phyloP scores from a whole-genome alignment of 2,888 invertebrate genomes.

The Sinelater perroti region DNA sequence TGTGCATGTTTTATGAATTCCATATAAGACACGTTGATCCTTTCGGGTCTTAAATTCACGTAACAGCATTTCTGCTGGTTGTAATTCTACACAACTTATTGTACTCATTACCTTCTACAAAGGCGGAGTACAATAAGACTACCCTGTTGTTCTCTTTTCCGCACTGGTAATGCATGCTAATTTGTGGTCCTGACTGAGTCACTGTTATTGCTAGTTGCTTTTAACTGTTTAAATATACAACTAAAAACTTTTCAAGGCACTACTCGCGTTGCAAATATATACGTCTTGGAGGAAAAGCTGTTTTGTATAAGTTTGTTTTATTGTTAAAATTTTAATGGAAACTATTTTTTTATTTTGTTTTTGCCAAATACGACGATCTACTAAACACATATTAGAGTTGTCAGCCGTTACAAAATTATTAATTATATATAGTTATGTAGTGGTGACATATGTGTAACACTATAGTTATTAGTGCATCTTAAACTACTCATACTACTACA shows the following conservation, averaged over 20 bases:
- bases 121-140: neutral
- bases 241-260: slow-evolving; percentile 2
- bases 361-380: too few species aligned
- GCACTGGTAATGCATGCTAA: neutral
- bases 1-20: slow-evolving; percentile 35
- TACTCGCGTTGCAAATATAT: too few species aligned
- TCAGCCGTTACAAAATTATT: too few species aligned
- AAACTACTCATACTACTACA: too few species aligned
- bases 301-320: too few species aligned
- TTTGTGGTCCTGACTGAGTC: slow-evolving; percentile 3
- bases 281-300: too few species aligned
- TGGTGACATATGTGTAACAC: too few species aligned
- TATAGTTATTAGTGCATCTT: too few species aligned
- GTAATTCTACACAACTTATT: slow-evolving; percentile 35
- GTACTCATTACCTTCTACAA: slow-evolving; percentile 19
- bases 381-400: too few species aligned
- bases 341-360: too few species aligned
- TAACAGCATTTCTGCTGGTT: slow-evolving; percentile 25
- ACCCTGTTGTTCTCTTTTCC: neutral
- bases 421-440: too few species aligned
- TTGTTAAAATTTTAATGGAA: too few species aligned
- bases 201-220: neutral
- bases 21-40: slow-evolving; percentile 33
- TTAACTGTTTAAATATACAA: neutral
- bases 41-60: slow-evolving; percentile 22